These are phyloP conservation scores for Penelope pileata DNA, from an alignment of 2,113 vertebrate species.

Conservation along the genomic window DNA sequence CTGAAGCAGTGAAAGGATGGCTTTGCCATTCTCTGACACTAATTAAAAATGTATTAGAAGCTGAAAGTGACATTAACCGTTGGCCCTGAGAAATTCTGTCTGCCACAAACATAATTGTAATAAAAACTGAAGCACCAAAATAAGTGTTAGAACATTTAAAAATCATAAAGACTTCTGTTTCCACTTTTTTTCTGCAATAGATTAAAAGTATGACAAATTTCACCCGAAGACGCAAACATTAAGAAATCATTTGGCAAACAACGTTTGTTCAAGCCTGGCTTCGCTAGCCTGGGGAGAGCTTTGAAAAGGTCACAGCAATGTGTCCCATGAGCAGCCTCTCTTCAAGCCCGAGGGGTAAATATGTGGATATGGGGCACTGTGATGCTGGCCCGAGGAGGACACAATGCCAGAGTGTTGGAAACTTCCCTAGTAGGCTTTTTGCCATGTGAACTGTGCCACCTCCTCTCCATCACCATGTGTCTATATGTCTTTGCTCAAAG, in stretches of 20 bases:
- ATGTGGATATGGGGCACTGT: neutral
- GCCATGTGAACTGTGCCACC: neutral
- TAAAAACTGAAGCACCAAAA: constrained; percentile 23
- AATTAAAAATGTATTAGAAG: constrained; percentile 3
- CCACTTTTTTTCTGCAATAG: constrained; percentile 25
- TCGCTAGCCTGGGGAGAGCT: constrained; percentile 6
- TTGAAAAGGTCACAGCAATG: constrained; percentile 21
- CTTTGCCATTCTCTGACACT: neutral
- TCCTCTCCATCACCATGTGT: neutral
- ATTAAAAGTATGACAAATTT: constrained; percentile 18
- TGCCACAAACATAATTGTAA: constrained; percentile 18
- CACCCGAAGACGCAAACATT: constrained; percentile 7
- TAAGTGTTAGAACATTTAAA: constrained; percentile 37
- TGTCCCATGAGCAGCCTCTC: neutral
- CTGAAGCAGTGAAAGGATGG: neutral
- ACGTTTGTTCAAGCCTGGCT: constrained; percentile 27
- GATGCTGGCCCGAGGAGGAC: neutral
- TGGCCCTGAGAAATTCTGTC: constrained; percentile 9
- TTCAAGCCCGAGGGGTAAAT: neutral
- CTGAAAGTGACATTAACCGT: constrained; percentile 23
- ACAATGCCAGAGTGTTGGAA: neutral
- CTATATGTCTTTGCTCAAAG: neutral
- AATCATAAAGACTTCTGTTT: neutral
- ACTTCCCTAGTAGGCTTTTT: neutral
- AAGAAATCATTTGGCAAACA: constrained; percentile 39